Percentiles rank a stretch among this genome's conserved stretches.
Evolutionary conservation across 1,140 invertebrate genomes (phyloP).

Genomic region (Melitaea cinxia): DNA sequence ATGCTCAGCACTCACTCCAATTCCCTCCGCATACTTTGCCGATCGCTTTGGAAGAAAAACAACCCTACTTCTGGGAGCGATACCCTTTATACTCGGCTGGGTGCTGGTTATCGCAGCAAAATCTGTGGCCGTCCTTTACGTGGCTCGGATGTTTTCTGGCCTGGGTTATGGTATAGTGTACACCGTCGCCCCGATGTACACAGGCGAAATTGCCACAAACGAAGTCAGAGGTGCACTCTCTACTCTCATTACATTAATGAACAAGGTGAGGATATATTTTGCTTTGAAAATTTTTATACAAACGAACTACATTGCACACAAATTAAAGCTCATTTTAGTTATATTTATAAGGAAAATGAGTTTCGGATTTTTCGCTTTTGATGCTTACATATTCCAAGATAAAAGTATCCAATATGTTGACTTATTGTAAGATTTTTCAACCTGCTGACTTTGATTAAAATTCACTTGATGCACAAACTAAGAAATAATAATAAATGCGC

Average conservation of each 20-base stretch:
- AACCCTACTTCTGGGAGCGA: slow-evolving; percentile 83
- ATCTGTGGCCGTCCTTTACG: slow-evolving; percentile 79
- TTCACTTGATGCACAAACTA: too few relatives aligned
- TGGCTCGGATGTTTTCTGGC: slow-evolving; percentile 83
- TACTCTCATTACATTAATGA: slow-evolving; percentile 85
- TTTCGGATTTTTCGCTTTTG: too few relatives aligned
- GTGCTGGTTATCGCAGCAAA: slow-evolving; percentile 83
- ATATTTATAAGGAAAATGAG: too few relatives aligned
- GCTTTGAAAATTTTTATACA: not conserved
- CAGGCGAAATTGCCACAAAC: slow-evolving; percentile 86
- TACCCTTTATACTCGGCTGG: slow-evolving; percentile 87
- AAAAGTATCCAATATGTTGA: too few relatives aligned
- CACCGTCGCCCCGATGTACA: slow-evolving; percentile 85
- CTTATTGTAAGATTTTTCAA: too few relatives aligned
- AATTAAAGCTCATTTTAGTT: too few relatives aligned
- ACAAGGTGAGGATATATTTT: slow-evolving; percentile 68
- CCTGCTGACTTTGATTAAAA: too few relatives aligned
- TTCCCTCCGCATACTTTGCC: slow-evolving; percentile 76
- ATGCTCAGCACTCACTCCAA: slow-evolving; percentile 74
- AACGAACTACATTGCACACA: not conserved
- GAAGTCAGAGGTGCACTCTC: slow-evolving; percentile 87
- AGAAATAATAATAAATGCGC: too few relatives aligned
- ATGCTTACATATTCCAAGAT: too few relatives aligned
- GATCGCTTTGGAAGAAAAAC: slow-evolving; percentile 85
- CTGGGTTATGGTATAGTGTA: slow-evolving; percentile 87